Evolutionary conservation across 92 coral and sea anemone genomes (phyloP), one percentile per base, ranked within the genome.

Genomic region (Umimayanthus kanabou): DNA sequence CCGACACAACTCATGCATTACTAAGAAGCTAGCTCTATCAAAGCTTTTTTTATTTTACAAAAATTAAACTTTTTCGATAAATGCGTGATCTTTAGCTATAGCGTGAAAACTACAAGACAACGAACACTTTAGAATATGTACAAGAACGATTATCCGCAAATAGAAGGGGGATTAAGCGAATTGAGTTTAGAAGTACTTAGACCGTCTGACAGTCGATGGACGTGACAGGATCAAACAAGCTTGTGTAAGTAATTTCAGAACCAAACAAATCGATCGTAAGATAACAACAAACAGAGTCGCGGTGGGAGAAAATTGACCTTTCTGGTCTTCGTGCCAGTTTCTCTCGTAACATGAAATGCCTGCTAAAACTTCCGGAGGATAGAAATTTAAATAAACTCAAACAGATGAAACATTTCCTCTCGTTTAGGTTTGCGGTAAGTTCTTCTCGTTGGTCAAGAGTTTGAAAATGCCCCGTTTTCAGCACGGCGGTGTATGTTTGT

Each of bases 401-500:
- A 43, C 53, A 69, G 87, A 83, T 40, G 25, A 9, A 28, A 29
- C 43, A 83, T 70, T 83, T 83, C 78, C 78, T 15, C 67, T 71
- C 66, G n/a, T 83, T 70, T 69, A 47, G 18, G 33, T 81, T n/a
- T 65, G 85, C 75, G 75, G 85, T 29, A 39, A 64, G 70, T 30
- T 80, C 82, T 83, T 47, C 79, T 40, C 67, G 74, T 83, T 83
- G 14, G 67, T 55, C 45, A 42, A 49, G 66, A 47, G 64, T 83
- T 47, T 69, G 64, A 71, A 83, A 83, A 67, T 47, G 33, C 61
- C 72, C 45, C 85, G 84, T 65, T 80, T 85, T 87, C 85, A 37
- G 73, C 50, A 91, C 73, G 40, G 79, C 65, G 81, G 86, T 58
- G 91, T 85, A 88, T 91, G 92, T 91, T 90, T 95, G 96, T 92